Evolutionary conservation across 2,888 invertebrate genomes (phyloP).

Genomic region (Eugnorisma glareosa): DNA sequence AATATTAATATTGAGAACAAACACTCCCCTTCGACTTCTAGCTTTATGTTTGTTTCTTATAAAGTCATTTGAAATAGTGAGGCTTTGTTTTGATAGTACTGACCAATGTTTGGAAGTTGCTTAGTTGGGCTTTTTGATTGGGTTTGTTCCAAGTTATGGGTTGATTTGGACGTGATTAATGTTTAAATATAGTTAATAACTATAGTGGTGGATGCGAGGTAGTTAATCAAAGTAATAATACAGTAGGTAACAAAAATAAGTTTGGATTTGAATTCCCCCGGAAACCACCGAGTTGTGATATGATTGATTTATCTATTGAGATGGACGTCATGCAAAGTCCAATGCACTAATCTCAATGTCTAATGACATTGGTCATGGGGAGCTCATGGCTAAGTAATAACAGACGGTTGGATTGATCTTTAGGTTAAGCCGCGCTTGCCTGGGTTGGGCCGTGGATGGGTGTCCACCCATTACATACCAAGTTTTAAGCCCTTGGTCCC

Average conservation of each 20-base stretch:
- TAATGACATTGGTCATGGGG: no score
- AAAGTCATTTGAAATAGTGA: conserved; percentile 72
- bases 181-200: conserved; percentile 43
- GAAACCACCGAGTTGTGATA: neutral
- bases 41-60: conserved; percentile 77
- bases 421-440: neutral
- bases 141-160: conserved; percentile 38
- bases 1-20: conserved; percentile 72
- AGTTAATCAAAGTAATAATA: conserved; percentile 37
- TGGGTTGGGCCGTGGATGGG: no score
- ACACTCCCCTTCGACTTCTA: conserved; percentile 74
- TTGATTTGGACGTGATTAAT: conserved; percentile 44
- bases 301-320: no score
- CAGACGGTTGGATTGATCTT: neutral
- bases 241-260: conserved; percentile 2
- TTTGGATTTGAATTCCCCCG: conserved; percentile 10
- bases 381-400: neutral
- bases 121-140: conserved; percentile 57
- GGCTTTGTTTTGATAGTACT: conserved; percentile 59
- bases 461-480: no score
- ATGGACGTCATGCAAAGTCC: no score
- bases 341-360: no score
- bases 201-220: neutral
- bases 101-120: conserved; percentile 50
- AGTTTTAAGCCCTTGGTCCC: no score